These are phyloP conservation scores for Glaucomys volans DNA, from an alignment of 2,113 vertebrate species.

Conservation along the genomic window DNA sequence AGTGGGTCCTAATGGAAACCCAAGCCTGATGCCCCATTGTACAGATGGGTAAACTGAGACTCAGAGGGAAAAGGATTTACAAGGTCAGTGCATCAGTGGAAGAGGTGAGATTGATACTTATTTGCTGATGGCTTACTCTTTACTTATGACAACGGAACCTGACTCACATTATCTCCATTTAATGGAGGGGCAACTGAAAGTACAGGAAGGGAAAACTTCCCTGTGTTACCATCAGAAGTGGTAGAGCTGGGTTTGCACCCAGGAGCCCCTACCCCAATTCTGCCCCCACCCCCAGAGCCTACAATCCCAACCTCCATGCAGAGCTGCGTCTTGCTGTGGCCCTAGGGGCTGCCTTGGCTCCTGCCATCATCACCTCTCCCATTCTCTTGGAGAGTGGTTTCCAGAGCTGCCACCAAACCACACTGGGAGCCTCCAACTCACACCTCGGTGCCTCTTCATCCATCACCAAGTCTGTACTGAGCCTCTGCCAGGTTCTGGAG, in stretches of 20 bases:
- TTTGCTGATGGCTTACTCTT: neutral
- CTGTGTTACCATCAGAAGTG: no score
- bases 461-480: neutral
- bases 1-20: neutral
- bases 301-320: fast-evolving
- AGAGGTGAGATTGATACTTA: neutral
- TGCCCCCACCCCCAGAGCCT: no score
- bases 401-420: neutral
- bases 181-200: neutral
- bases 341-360: neutral
- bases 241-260: neutral
- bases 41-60: constrained; percentile 3
- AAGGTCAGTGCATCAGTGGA: neutral
- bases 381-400: no score
- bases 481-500: neutral
- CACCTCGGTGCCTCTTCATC: no score
- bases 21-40: neutral
- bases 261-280: fast-evolving
- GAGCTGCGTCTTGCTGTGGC: neutral
- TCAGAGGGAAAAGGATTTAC: neutral
- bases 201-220: neutral
- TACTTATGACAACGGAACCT: no score
- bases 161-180: neutral
- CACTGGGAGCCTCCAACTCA: neutral
- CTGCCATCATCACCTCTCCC: neutral